A percentile compares a stretch with the other conserved stretches of the same genome.
Conservation (phyloP, 2,797 vertebrate genomes). For the Tinamus major region DNA sequence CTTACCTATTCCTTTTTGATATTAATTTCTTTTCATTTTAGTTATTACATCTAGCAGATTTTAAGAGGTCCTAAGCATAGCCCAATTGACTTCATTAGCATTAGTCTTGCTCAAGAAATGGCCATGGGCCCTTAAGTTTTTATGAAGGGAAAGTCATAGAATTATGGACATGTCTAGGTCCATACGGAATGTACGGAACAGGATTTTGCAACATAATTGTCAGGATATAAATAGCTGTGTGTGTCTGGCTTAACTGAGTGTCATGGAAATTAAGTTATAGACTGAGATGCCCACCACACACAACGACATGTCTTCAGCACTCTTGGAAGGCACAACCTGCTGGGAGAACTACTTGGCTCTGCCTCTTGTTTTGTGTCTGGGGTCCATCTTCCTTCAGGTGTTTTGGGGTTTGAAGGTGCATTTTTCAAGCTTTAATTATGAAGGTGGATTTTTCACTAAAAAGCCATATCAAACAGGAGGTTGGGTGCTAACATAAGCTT, state of each 20-base stretch:
- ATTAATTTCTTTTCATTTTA: fast-evolving
- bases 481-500: not conserved
- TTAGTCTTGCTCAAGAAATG: not conserved
- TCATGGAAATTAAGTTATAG: fast-evolving
- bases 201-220: not conserved
- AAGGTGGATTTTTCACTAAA: not conserved
- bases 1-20: not conserved
- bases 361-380: not conserved
- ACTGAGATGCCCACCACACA: fast-evolving
- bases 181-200: not conserved
- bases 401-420: fast-evolving
- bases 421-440: not conserved
- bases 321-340: fast-evolving
- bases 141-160: not conserved
- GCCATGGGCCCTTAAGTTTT: not conserved
- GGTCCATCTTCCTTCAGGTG: fast-evolving
- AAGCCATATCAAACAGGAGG: not conserved
- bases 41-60: not conserved
- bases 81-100: not conserved
- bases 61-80: not conserved
- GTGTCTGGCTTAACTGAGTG: not conserved
- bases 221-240: not conserved
- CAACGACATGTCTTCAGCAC: not conserved
- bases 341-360: not conserved
- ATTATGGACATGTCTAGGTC: slow-evolving; percentile 18